These are phyloP conservation scores for Phrynocephalus versicolor DNA, from an alignment of 2,113 vertebrate genomes.

Conservation along the genomic window DNA sequence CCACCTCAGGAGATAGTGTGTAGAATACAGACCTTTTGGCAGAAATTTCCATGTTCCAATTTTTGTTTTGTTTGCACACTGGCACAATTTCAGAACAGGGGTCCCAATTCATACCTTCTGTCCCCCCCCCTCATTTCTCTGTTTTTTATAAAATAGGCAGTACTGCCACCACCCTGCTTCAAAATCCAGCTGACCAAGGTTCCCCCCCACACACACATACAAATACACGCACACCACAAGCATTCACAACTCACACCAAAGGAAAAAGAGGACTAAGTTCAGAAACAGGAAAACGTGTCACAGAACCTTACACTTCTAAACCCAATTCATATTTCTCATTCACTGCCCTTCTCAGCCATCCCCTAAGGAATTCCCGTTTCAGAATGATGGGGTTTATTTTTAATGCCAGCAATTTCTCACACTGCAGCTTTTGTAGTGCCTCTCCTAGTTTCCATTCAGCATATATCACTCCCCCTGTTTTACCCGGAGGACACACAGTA, in stretches of 20 bases:
- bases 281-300: background rate
- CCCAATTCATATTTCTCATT: background rate
- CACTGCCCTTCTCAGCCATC: background rate
- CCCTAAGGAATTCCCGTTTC: background rate
- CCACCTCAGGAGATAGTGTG: conserved; percentile 27
- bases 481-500: background rate
- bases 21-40: conserved; percentile 31
- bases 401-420: background rate
- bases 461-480: background rate
- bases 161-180: background rate
- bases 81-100: background rate
- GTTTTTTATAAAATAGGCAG: background rate
- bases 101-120: background rate
- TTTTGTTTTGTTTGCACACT: background rate
- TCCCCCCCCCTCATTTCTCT: background rate
- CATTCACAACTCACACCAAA: background rate
- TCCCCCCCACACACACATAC: background rate
- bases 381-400: conserved; percentile 16
- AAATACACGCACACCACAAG: too few species aligned
- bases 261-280: background rate
- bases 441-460: background rate
- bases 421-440: conserved; percentile 6
- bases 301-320: background rate
- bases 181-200: background rate
- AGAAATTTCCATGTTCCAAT: conserved; percentile 6